Evolutionary conservation across 1,140 invertebrate species (phyloP).

Genomic region (Hermetia illucens): DNA sequence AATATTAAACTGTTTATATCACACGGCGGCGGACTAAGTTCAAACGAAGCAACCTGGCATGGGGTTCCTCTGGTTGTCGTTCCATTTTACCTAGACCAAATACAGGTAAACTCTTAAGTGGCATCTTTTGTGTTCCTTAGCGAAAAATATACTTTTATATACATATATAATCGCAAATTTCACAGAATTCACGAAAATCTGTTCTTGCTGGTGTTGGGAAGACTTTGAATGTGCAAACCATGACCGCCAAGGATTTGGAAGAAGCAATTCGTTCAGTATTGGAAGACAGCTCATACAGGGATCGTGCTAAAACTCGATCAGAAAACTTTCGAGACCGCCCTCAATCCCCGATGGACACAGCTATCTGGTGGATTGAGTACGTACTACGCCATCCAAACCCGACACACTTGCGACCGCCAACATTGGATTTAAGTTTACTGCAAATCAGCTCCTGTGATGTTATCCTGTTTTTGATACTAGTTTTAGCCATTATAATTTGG

Average conservation of each 20-base stretch:
- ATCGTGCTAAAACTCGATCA: background rate
- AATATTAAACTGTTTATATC: constrained; percentile 12
- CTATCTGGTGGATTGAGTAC: constrained; percentile 6
- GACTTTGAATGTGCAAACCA: background rate
- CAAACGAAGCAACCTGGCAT: constrained; percentile 32
- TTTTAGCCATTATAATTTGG: background rate
- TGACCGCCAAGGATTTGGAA: background rate
- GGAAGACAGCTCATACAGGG: background rate
- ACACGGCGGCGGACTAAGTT: constrained; percentile 33
- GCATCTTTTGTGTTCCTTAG: no score
- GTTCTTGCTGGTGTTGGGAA: background rate
- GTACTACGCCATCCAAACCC: constrained; percentile 5
- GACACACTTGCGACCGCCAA: background rate
- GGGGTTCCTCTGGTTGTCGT: constrained; percentile 34
- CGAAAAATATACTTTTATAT: no score
- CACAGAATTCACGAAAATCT: background rate
- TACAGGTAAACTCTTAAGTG: background rate
- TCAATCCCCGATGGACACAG: constrained; percentile 3
- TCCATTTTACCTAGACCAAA: constrained; percentile 34
- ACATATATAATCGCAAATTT: background rate
- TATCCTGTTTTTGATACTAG: background rate
- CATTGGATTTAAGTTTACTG: background rate
- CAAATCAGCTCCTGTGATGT: constrained; percentile 1
- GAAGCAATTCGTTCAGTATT: background rate
- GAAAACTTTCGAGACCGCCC: constrained; percentile 1